phyloP scores from a whole-genome alignment of 2,113 vertebrate species.

The Vulpes ferrilata region DNA sequence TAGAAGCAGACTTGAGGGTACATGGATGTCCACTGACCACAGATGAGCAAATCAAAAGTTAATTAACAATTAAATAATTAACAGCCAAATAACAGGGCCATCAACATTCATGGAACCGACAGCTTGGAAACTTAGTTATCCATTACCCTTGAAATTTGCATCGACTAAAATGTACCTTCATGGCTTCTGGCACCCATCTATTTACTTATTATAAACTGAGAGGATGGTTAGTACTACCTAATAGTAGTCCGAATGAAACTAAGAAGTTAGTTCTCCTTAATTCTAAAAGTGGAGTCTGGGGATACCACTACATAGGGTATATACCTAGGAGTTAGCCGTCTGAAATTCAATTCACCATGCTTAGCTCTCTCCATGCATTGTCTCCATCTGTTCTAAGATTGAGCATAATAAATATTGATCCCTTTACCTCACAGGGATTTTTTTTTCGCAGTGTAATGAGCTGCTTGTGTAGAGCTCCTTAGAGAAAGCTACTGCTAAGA shows the following conservation, averaged over 20 bases:
- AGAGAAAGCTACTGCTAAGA: constrained; percentile 69
- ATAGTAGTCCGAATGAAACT: constrained; percentile 59
- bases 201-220: not conserved
- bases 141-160: not conserved
- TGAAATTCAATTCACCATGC: not conserved
- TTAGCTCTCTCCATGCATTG: not conserved
- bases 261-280: constrained; percentile 31
- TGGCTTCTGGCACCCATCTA: not conserved
- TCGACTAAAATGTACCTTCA: not conserved
- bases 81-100: not conserved
- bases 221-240: constrained; percentile 28
- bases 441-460: constrained; percentile 67
- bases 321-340: not conserved
- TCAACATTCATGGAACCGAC: not conserved
- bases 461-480: constrained; percentile 58
- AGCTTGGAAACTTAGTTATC: constrained; percentile 12
- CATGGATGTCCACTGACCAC: not conserved
- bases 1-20: not conserved
- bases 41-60: not conserved
- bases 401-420: constrained; percentile 71
- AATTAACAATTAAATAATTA: constrained; percentile 50
- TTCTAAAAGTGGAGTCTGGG: not conserved
- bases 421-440: constrained; percentile 47
- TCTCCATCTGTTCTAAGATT: constrained; percentile 23
- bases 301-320: not conserved